Percentiles rank a stretch among this genome's conserved stretches.
phyloP scores from a whole-genome alignment of 2,113 vertebrate species.

The Notothenia coriiceps region DNA sequence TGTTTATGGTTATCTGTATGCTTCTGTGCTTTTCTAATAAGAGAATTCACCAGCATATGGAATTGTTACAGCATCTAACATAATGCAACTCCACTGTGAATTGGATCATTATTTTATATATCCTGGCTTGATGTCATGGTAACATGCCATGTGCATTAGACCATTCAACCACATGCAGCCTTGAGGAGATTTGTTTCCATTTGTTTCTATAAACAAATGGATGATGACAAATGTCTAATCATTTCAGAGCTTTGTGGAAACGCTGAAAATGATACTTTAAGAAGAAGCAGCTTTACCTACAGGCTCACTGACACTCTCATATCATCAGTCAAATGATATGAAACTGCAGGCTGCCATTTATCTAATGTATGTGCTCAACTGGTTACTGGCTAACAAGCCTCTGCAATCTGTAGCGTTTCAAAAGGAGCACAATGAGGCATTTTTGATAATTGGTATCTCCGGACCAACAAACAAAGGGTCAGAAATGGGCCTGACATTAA shows the following conservation, averaged over 20 bases:
- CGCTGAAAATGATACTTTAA: not conserved
- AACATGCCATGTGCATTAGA: not conserved
- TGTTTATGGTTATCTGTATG: too few species aligned
- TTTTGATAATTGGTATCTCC: not conserved
- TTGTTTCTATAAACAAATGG: not conserved
- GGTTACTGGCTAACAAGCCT: not conserved
- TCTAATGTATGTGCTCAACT: constrained; percentile 5
- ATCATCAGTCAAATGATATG: not conserved
- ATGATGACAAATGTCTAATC: not conserved
- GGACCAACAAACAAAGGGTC: not conserved
- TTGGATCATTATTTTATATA: too few species aligned
- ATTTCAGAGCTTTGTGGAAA: not conserved
- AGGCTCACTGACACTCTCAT: not conserved
- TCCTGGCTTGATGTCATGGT: not conserved
- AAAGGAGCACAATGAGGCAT: constrained; percentile 9
- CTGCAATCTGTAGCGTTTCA: not conserved
- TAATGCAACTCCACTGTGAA: too few species aligned
- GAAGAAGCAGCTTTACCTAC: not conserved
- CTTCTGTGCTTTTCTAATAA: too few species aligned
- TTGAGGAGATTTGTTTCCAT: not conserved
- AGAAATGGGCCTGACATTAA: not conserved
- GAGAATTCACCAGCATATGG: too few species aligned
- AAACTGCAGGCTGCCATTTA: not conserved
- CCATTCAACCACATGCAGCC: not conserved
- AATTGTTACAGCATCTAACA: too few species aligned